These are phyloP conservation scores for Drosophila kohkoa DNA, from an alignment of 1,140 invertebrate species.

Conservation along the genomic window DNA sequence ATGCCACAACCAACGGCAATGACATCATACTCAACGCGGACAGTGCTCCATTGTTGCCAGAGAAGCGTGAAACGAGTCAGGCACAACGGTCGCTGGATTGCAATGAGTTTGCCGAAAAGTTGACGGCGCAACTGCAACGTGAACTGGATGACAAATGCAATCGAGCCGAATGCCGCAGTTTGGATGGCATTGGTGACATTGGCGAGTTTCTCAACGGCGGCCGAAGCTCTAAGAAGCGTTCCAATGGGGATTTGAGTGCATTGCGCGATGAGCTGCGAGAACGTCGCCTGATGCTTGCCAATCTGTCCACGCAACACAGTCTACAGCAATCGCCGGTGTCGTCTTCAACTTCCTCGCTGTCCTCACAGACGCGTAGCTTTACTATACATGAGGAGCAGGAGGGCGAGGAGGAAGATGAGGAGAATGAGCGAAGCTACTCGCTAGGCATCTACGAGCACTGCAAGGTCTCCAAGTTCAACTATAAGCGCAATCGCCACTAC, in stretches of 20 bases:
- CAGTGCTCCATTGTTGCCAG: slow-evolving; percentile 60
- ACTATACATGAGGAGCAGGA: slow-evolving; percentile 82
- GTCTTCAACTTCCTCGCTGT: slow-evolving; percentile 78
- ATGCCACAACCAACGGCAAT: slow-evolving; percentile 48
- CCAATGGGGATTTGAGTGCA: slow-evolving; percentile 86
- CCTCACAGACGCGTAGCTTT: slow-evolving; percentile 80
- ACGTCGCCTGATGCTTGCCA: slow-evolving; percentile 82
- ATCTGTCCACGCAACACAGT: slow-evolving; percentile 85
- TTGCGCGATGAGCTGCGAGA: slow-evolving; percentile 87
- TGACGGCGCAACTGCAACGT: slow-evolving; percentile 90
- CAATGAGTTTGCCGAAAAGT: slow-evolving; percentile 91
- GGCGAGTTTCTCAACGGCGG: slow-evolving; percentile 55
- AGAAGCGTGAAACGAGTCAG: slow-evolving; percentile 58
- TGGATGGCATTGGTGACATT: slow-evolving; percentile 68
- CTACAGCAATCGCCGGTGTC: slow-evolving; percentile 81
- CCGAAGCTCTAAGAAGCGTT: slow-evolving; percentile 59
- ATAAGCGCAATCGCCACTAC: slow-evolving; percentile 76
- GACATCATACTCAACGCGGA: slow-evolving; percentile 80
- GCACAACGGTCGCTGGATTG: slow-evolving; percentile 86
- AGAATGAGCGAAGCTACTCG: slow-evolving; percentile 75
- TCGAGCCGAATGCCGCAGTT: slow-evolving; percentile 59
- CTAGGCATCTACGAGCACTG: slow-evolving; percentile 80
- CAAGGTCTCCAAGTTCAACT: slow-evolving; percentile 81
- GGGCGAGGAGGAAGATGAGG: slow-evolving; percentile 75
- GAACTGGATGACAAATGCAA: slow-evolving; percentile 90